Percentiles rank a stretch among this genome's conserved stretches.
These are phyloP conservation scores for Pristionchus japonicus DNA, from an alignment of 2,888 invertebrate genomes.

Conservation along the genomic window DNA sequence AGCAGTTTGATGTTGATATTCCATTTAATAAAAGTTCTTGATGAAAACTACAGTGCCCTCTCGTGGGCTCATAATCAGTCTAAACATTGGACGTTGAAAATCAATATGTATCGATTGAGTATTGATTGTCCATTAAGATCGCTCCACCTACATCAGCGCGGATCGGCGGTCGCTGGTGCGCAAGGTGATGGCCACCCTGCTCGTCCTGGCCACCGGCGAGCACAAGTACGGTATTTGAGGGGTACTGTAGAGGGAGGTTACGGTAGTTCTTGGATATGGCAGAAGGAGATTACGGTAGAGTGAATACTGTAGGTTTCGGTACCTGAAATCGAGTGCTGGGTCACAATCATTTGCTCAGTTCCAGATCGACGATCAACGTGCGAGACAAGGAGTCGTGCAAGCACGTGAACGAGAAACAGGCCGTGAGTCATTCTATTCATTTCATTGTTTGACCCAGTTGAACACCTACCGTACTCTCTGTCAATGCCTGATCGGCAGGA, in stretches of 20 bases:
- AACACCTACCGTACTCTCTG: no score
- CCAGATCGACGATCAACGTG: conserved; percentile 56
- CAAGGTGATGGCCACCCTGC: conserved; percentile 19
- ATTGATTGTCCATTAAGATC: not conserved
- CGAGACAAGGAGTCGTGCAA: conserved; percentile 55
- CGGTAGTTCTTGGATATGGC: no score
- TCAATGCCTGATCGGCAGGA: no score
- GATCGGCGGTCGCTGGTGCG: not conserved
- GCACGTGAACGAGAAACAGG: conserved; percentile 54
- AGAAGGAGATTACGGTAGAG: not conserved
- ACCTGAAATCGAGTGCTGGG: not conserved
- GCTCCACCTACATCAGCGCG: not conserved
- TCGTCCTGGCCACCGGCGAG: conserved; percentile 36
- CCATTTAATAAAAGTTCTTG: no score
- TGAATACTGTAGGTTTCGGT: not conserved
- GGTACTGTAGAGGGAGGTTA: not conserved
- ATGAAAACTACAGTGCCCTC: no score
- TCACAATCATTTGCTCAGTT: not conserved
- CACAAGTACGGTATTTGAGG: not conserved
- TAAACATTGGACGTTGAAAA: no score
- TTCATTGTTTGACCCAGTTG: no score
- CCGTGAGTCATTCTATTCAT: no score
- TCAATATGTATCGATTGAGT: not conserved
- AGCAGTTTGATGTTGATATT: no score
- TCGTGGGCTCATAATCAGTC: no score